Evolutionary conservation across 2,888 invertebrate genomes (phyloP), one percentile per base, ranked within the genome.

Genomic region (Chalcosyrphus nemorum): DNA sequence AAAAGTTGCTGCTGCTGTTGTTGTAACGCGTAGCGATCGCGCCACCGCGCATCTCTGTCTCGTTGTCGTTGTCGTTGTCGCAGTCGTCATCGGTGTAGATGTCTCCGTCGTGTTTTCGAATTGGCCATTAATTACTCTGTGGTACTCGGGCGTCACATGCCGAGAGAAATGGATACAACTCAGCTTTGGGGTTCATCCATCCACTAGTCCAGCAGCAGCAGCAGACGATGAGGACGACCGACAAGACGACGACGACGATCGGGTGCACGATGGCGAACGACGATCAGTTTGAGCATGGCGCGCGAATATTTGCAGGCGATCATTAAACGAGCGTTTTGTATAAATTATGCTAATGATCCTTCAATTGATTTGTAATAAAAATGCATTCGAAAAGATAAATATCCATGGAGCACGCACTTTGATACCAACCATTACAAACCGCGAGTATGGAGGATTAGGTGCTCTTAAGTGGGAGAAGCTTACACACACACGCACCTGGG

Each of bases 351-450:
- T 91, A 91, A 91, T 91, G 91, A 91, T 89, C 89, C 90, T 91
- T 90, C 91, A 91, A 91, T 91, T 91, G 91, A 91, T 91, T 91
- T 91, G 91, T 91, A 91, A 91, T 91, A 91, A 91, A 91, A 91
- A 90, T 91, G 89, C 89, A 89, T 89, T 88, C 89, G 88, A 86
- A 87, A 90, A 91, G 91, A 91, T 91, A 91, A 90, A 91, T 91
- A 91, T 89, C 89, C 90, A 76, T 87, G 82, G 87, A 89, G 88
- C 91, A 91, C 91, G 91, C 91, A 91, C 91, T 89, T 87, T 87
- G 75, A 76, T 76, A 85, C 71, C 84, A 61, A n/a, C 56, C 66
- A 74, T 59, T 47, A 68, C 43, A 15, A n/a, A 2, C 43, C 6
- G 11, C 15, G 32, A 4, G n/a, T 43, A 50, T 24, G 19, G 54